Conservation (phyloP, 1,140 invertebrate species). For the Phthorimaea operculella region DNA sequence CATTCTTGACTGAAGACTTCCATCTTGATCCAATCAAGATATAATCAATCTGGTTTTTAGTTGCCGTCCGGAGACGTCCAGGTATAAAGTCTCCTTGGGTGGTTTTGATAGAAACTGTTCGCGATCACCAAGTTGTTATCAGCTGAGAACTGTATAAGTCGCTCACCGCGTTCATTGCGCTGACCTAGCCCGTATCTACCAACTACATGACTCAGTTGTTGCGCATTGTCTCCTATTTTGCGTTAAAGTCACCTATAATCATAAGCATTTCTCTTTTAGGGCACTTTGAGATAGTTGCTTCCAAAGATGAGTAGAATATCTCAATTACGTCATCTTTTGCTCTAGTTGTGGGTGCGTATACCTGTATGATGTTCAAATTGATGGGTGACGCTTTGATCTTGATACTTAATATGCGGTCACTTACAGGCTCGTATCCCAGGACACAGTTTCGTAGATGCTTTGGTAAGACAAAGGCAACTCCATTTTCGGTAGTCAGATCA, state of each 20-base stretch:
- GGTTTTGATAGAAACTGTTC: constrained; percentile 13
- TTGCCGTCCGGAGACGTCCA: constrained; percentile 7
- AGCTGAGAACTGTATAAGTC: constrained; percentile 18
- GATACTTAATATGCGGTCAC: constrained; percentile 17
- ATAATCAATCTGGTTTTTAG: constrained; percentile 17
- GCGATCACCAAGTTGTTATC: constrained; percentile 18
- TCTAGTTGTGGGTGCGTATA: constrained; percentile 17
- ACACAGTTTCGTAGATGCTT: constrained; percentile 14
- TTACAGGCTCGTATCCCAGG: constrained; percentile 19
- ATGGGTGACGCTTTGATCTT: constrained; percentile 15
- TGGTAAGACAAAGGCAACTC: constrained; percentile 20
- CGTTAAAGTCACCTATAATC: constrained; percentile 20
- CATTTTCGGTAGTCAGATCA: constrained; percentile 15
- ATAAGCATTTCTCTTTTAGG: constrained; percentile 18
- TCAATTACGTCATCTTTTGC: constrained; percentile 13
- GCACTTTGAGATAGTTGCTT: constrained; percentile 12
- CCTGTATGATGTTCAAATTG: constrained; percentile 15
- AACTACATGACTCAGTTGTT: constrained; percentile 7
- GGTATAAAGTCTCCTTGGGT: constrained; percentile 12
- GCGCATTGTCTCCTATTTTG: constrained; percentile 14
- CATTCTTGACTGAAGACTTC: constrained; percentile 9
- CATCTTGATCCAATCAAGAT: constrained; percentile 12
- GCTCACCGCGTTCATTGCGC: constrained; percentile 13
- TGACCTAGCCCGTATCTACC: constrained; percentile 14
- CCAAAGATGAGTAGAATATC: constrained; percentile 17